Conservation (phyloP, 2,888 invertebrate species). For the Phania funesta region DNA sequence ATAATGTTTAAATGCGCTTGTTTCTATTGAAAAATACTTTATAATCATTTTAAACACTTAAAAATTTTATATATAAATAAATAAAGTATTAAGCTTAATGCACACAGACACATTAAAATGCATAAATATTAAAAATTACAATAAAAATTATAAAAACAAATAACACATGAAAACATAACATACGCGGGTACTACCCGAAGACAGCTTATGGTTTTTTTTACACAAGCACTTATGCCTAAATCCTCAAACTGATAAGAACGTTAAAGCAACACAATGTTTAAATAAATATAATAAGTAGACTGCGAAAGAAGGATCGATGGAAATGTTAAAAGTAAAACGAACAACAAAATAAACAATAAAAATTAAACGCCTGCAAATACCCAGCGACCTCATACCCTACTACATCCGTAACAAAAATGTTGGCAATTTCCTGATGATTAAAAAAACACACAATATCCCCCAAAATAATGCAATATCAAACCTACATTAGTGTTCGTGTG, state of each 20-base stretch:
- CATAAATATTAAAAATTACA: too few species aligned
- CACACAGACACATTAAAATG: too few species aligned
- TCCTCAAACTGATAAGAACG: neutral
- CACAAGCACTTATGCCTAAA: neutral
- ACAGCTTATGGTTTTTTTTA: too few species aligned
- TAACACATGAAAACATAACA: too few species aligned
- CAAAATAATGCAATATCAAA: constrained; percentile 48
- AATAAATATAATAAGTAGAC: constrained; percentile 17
- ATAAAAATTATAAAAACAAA: too few species aligned
- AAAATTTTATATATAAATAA: too few species aligned
- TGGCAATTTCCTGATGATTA: constrained; percentile 68
- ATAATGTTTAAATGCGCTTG: too few species aligned
- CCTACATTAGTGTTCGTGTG: constrained; percentile 10
- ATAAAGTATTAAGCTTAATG: too few species aligned
- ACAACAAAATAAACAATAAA: neutral
- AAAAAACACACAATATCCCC: constrained; percentile 59
- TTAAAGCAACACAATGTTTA: constrained; percentile 8
- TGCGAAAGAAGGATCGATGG: neutral
- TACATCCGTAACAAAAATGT: constrained; percentile 57
- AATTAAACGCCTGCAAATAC: neutral
- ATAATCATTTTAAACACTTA: too few species aligned
- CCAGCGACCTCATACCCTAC: neutral
- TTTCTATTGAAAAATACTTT: too few species aligned
- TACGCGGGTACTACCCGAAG: too few species aligned
- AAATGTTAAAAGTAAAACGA: neutral